Evolutionary conservation across 2,113 vertebrate genomes (phyloP).

Genomic region (Eidolon helvum): DNA sequence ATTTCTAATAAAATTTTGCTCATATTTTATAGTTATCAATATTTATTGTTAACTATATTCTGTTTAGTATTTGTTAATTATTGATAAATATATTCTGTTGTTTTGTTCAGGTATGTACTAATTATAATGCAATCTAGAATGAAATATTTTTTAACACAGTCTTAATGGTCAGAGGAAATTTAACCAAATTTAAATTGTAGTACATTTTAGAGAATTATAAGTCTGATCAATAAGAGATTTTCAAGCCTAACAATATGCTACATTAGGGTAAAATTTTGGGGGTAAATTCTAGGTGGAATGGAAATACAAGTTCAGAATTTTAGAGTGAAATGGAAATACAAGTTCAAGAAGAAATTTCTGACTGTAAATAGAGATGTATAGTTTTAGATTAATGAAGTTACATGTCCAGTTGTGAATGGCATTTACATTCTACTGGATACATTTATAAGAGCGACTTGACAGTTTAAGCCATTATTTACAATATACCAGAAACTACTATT

Average conservation of each 20-base stretch:
- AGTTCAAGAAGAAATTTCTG: background rate
- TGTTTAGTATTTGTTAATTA: too few relatives aligned
- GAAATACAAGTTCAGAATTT: background rate
- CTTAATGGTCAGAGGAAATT: background rate
- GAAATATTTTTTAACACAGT: background rate
- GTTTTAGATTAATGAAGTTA: background rate
- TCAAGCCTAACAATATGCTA: background rate
- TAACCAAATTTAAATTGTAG: background rate
- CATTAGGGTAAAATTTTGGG: background rate
- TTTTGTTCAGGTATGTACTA: background rate
- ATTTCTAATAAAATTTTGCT: background rate
- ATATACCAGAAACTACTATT: background rate
- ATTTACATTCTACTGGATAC: background rate
- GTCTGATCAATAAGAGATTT: background rate
- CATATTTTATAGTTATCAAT: background rate
- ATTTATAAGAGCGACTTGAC: background rate
- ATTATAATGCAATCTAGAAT: background rate
- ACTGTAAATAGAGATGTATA: background rate
- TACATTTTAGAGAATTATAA: background rate
- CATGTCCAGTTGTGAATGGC: background rate
- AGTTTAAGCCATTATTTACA: background rate
- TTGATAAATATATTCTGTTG: background rate
- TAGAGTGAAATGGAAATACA: background rate
- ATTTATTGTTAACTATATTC: too few relatives aligned
- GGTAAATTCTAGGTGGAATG: background rate